Evolutionary conservation across 2,888 invertebrate species (phyloP), one percentile per base, ranked within the genome.

Genomic region (Eustalomyia histrio): DNA sequence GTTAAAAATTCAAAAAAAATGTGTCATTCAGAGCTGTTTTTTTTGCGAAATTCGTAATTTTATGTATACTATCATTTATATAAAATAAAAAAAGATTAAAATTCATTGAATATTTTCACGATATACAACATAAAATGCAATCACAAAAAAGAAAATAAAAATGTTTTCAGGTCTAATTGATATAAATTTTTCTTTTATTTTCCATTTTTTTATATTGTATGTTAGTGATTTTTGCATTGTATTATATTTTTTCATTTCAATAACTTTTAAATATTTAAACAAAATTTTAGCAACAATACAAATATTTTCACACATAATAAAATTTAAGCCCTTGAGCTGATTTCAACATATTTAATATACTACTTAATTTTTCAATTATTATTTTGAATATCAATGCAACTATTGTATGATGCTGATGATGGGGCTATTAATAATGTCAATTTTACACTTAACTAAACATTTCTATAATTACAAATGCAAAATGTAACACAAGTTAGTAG

Each of bases 401-500:
- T 1, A 52, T n/a, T n/a, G n/a, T n/a, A n/a, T n/a, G n/a, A n/a
- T n/a, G n/a, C n/a, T 53, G 24, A 16, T 61, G n/a, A 43, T 63
- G 39, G 18, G 16, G 29, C 43, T 63, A 63, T 63, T 18, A 55
- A 63, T 47, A 29, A 43, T 72, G 53, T 43, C 63, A 63, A 63
- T 72, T 71, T 24, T 53, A 61, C 24, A 39, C 52, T 39, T 17
- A 55, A 67, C 65, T 67, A 67, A 67, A 67, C 39, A 67, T 53
- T 53, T 53, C 14, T 35, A 35, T 24, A 55, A 39, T 55, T 39
- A 39, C 14, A 39, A 67, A 67, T 67, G 5, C 21, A 21, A n/a
- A 67, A 21, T 4, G 4, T 3, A 55, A 35, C 39, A 21, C 10
- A 67, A 55, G 21, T 8, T 6, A 43, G 5, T 6, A 5, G 14